Base-by-base conservation (phyloP, 2,888 invertebrate species). In the Drosophila neotestacea region DNA sequence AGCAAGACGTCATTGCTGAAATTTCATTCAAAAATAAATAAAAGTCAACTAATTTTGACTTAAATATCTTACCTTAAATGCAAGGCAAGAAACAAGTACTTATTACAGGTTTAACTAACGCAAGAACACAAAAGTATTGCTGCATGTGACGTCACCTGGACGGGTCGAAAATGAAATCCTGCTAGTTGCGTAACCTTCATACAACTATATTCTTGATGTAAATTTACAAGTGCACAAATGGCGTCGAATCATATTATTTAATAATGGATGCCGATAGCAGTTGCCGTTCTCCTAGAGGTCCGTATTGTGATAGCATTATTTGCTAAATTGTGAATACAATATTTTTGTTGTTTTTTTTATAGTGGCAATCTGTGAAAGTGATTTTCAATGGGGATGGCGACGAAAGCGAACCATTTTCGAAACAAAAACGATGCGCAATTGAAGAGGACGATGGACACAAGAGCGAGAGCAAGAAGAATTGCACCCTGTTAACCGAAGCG, bases 291-390 rank as follows among this genome's bases (percentile, higher is more conserved):
- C 38, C 59, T 11, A 73, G 60, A 82, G 82, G 82, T 82, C 62
- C 55, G 79, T 79, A 83, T 79, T 46, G 64, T 72, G 51, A 52
- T 30, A 30, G 36, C 34, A 28, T 6, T 28, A n/a, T 34, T 34
- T 6, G 32, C 39, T 34, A 13, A 48, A 46, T 47, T 67, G 78
- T 81, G 67, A 32, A 61, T 41, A 61, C 52, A 77, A 77, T 55
- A 11, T 60, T 84, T 85, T 81, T 88, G 72, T 81, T 76, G 84
- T 83, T 81, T 81, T 81, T 81, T 70, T 88, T 88, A 44, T 83
- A 88, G 88, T 86, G 88, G 51, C 46, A 62, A 59, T 62, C 64
- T 70, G 86, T 85, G 83, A 68, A 68, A 80, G 79, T 75, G 69
- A 58, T 27, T 39, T 42, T 30, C 27, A 55, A 64, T 38, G 28